Conservation (phyloP, 2,797 vertebrate species). For the Anabas testudineus region DNA sequence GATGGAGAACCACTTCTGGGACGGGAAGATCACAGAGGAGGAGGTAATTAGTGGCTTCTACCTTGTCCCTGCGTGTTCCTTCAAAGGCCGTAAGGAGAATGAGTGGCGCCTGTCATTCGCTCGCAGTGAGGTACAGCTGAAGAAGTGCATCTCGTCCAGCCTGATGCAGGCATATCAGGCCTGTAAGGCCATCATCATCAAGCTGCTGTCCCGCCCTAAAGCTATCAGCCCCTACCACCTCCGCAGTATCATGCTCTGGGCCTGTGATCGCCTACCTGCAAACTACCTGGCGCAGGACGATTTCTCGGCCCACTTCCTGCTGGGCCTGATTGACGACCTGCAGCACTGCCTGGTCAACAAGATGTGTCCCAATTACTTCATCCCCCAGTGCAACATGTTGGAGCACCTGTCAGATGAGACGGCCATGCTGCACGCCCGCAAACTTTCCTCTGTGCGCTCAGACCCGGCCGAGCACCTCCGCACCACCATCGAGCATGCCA, state of each 20-base stretch:
- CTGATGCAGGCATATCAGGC: constrained; percentile 98
- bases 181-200: constrained; percentile 95
- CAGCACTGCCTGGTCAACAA: constrained; percentile 97
- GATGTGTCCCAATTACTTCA: constrained; percentile 98
- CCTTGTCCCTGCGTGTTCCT: constrained; percentile 93
- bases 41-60: constrained; percentile 99
- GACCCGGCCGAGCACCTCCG: constrained; percentile 95
- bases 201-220: constrained; percentile 93
- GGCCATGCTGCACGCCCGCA: constrained; percentile 91
- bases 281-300: constrained; percentile 92
- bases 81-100: constrained; percentile 93
- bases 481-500: constrained; percentile 93
- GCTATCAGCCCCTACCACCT: constrained; percentile 96
- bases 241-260: constrained; percentile 97
- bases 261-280: constrained; percentile 94
- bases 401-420: constrained; percentile 94
- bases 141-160: constrained; percentile 95
- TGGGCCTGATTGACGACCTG: constrained; percentile 96
- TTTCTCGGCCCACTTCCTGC: constrained; percentile 91
- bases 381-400: constrained; percentile 98
- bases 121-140: constrained; percentile 96
- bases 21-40: constrained; percentile 98
- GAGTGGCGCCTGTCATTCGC: constrained; percentile 98
- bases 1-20: constrained; percentile 99
- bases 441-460: constrained; percentile 93